Evolutionary conservation across 2,797 vertebrate genomes (phyloP).

Genomic region (Onychomys arenicola): DNA sequence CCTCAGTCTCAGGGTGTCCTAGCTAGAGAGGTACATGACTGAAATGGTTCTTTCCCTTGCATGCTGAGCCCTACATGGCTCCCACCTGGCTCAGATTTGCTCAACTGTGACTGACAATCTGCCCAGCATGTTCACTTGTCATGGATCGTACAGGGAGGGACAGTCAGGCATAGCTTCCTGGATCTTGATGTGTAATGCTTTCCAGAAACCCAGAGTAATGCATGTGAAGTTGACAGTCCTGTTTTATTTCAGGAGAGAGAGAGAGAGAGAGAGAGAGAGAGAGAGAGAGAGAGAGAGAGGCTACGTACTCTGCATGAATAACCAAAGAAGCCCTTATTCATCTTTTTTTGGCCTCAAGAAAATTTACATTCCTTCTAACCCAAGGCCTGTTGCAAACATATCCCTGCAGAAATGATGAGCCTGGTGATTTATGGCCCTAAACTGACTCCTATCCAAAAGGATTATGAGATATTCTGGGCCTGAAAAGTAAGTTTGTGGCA

Average conservation of each 20-base stretch:
- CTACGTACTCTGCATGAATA: conserved; percentile 56
- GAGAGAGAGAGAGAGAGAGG: not conserved
- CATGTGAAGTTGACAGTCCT: conserved; percentile 55
- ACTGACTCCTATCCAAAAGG: conserved; percentile 77
- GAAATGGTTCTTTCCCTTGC: not conserved
- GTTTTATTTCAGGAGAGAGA: conserved; percentile 76
- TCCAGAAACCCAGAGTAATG: conserved; percentile 63
- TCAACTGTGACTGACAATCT: not conserved
- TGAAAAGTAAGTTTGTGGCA: conserved; percentile 55
- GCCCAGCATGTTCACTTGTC: not conserved
- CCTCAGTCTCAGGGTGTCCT: not conserved
- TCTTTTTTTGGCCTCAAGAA: conserved; percentile 75
- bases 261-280: not conserved
- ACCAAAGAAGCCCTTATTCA: conserved; percentile 77
- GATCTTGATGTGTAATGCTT: conserved; percentile 44
- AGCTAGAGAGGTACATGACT: not conserved
- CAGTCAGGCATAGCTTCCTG: not conserved
- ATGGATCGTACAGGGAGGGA: not conserved
- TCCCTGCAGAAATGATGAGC: conserved; percentile 72
- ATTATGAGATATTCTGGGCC: conserved; percentile 62
- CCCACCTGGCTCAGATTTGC: not conserved
- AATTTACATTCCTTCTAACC: conserved; percentile 78
- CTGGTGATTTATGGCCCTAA: conserved; percentile 73
- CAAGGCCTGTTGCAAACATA: conserved; percentile 67
- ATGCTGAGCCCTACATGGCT: not conserved